Evolutionary conservation across 2,888 invertebrate genomes (phyloP).

Genomic region (Polyommatus icarus): DNA sequence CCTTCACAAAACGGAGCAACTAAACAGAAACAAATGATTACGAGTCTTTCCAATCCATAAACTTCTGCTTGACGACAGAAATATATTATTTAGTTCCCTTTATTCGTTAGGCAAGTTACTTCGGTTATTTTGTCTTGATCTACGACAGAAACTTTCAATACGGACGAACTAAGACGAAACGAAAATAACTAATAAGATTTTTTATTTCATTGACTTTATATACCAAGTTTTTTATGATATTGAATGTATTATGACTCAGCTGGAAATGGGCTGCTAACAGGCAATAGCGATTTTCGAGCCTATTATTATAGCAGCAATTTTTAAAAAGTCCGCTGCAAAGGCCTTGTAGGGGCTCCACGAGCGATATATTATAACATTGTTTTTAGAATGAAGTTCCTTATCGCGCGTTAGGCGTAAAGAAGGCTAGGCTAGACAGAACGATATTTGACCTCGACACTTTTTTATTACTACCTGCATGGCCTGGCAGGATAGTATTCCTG

Average conservation of each 20-base stretch:
- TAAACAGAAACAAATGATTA: slow-evolving; percentile 30
- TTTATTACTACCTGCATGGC: too few species aligned
- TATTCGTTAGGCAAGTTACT: neutral
- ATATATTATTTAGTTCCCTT: slow-evolving; percentile 17
- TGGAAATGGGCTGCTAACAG: too few species aligned
- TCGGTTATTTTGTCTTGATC: neutral
- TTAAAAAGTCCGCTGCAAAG: too few species aligned
- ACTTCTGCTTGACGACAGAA: neutral
- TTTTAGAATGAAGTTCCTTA: too few species aligned
- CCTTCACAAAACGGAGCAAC: neutral
- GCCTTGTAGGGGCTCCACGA: too few species aligned
- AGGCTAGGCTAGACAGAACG: too few species aligned
- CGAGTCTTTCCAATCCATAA: slow-evolving; percentile 28
- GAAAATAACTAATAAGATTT: slow-evolving; percentile 6
- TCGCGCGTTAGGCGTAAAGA: too few species aligned
- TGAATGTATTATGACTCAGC: neutral
- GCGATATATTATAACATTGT: too few species aligned
- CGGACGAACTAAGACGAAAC: neutral
- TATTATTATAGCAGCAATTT: too few species aligned
- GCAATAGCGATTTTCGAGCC: too few species aligned
- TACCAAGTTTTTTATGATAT: neutral
- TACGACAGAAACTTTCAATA: slow-evolving; percentile 1
- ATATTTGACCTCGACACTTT: too few species aligned
- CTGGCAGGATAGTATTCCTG: too few species aligned
- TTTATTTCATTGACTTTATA: neutral